Conservation (phyloP, 2,888 invertebrate genomes). For the Choristoneura rosaceana region DNA sequence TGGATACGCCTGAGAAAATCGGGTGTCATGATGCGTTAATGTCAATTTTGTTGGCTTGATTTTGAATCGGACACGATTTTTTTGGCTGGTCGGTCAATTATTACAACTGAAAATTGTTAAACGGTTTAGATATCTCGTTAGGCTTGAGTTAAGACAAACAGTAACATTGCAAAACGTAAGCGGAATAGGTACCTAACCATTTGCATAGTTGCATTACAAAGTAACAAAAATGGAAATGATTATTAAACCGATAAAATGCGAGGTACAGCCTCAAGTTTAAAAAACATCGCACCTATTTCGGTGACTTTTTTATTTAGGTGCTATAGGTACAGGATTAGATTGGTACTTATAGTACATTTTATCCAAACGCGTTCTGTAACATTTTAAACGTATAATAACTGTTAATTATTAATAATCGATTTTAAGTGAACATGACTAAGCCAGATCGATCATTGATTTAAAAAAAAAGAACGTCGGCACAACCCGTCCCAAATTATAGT, state of each 20-base stretch:
- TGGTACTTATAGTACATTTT: neutral
- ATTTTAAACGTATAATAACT: constrained; percentile 11
- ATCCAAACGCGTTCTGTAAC: neutral
- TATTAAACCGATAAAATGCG: neutral
- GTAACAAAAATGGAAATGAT: neutral
- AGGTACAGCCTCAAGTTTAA: neutral
- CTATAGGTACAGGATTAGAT: neutral
- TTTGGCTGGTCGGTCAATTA: neutral
- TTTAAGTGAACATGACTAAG: constrained; percentile 40
- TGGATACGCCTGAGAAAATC: constrained; percentile 6
- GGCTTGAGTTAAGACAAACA: too few species aligned
- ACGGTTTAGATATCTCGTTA: neutral
- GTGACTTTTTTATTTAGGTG: neutral
- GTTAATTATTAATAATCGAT: constrained; percentile 36
- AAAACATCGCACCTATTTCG: neutral
- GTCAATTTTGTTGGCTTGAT: neutral
- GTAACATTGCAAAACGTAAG: too few species aligned
- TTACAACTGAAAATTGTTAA: constrained; percentile 1
- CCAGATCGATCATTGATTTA: constrained; percentile 50
- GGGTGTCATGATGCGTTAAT: constrained; percentile 16
- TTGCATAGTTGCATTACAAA: neutral
- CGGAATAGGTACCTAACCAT: too few species aligned
- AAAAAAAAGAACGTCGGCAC: constrained; percentile 68
- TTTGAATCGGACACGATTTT: neutral
- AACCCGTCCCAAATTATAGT: constrained; percentile 76